Percentiles rank a stretch among this genome's conserved stretches.
Evolutionary conservation across 2,797 vertebrate species (phyloP).

Genomic region (Pitangus sulphuratus): DNA sequence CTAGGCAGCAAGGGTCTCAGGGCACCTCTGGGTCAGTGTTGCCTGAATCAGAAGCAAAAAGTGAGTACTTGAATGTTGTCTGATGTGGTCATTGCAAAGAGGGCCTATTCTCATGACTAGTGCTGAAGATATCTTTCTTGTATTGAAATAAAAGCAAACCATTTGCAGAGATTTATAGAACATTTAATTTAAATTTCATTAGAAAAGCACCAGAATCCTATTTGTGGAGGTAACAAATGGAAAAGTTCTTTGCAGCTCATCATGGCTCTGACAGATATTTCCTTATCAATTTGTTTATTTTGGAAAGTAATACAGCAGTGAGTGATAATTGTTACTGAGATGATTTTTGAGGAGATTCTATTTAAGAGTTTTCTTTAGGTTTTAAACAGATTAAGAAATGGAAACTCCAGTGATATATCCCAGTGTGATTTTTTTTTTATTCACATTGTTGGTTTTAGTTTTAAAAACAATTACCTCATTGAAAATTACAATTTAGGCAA

Average conservation of each 20-base stretch:
- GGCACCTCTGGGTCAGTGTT: background rate
- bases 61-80: background rate
- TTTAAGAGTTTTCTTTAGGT: background rate
- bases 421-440: background rate
- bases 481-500: background rate
- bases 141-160: background rate
- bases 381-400: constrained; percentile 1
- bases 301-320: background rate
- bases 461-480: background rate
- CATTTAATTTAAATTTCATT: background rate
- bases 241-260: background rate
- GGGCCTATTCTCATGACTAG: background rate
- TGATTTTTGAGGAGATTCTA: background rate
- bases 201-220: background rate
- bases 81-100: background rate
- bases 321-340: background rate
- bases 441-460: background rate
- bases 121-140: background rate
- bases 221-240: background rate
- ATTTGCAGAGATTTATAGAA: background rate
- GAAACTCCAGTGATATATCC: background rate
- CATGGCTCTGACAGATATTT: background rate
- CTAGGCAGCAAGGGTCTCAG: background rate
- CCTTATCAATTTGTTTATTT: background rate
- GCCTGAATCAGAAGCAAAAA: background rate